Evolutionary conservation across 2,113 vertebrate genomes (phyloP).

Genomic region (Dolichotis patagonum): DNA sequence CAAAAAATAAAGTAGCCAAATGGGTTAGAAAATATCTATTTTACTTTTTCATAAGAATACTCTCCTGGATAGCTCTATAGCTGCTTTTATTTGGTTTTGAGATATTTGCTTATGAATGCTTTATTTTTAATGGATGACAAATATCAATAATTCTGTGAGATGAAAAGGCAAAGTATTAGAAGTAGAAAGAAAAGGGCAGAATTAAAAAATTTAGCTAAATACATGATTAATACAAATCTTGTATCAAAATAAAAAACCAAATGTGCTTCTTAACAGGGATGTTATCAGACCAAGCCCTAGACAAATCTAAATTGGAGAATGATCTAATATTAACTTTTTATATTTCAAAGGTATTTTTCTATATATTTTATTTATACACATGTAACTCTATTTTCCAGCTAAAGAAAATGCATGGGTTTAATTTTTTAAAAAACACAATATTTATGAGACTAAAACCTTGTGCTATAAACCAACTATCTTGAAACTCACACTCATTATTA

Average conservation of each 20-base stretch:
- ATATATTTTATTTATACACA: background rate
- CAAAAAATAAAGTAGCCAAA: constrained; percentile 1
- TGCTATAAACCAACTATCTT: constrained; percentile 58
- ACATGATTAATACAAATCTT: background rate
- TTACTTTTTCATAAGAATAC: background rate
- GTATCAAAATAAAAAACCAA: background rate
- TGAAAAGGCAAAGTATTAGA: background rate
- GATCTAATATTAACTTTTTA: constrained; percentile 27
- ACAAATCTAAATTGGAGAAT: constrained; percentile 45
- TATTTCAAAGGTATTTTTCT: constrained; percentile 9
- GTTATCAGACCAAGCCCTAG: background rate
- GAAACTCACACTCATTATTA: constrained; percentile 50
- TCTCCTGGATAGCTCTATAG: background rate
- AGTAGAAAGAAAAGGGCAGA: constrained; percentile 8
- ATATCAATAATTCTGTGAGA: background rate
- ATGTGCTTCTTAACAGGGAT: background rate
- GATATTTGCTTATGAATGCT: background rate
- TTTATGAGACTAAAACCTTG: constrained; percentile 56
- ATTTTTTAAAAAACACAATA: constrained; percentile 45
- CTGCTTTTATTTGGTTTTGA: constrained; percentile 27
- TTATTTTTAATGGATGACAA: background rate
- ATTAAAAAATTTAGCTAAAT: background rate
- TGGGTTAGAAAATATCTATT: background rate
- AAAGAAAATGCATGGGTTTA: constrained; percentile 51
- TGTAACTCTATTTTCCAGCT: background rate